phyloP scores from a whole-genome alignment of 2,888 invertebrate species.

The Crocallis elinguaria region DNA sequence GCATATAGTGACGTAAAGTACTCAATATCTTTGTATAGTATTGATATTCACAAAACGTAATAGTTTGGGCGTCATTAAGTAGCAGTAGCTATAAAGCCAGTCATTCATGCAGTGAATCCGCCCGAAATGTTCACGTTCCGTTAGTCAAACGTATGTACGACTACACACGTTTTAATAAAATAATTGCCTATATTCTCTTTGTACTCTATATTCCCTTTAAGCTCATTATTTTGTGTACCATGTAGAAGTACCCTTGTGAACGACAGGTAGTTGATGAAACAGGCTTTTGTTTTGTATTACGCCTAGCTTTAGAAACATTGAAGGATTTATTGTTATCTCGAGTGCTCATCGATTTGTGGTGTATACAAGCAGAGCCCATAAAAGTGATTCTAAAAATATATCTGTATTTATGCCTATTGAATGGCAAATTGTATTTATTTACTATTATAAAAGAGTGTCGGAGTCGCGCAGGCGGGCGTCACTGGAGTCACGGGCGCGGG shows the following conservation, averaged over 20 bases:
- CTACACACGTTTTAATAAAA: constrained; percentile 36
- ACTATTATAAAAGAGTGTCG: constrained; percentile 38
- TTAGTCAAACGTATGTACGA: constrained; percentile 59
- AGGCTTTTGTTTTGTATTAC: background rate
- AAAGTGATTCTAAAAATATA: constrained; percentile 15
- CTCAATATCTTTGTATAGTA: constrained; percentile 18
- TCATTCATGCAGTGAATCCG: constrained; percentile 60
- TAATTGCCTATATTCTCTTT: constrained; percentile 28
- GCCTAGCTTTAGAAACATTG: background rate
- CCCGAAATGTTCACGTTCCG: constrained; percentile 69
- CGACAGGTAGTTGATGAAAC: background rate
- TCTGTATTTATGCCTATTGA: constrained; percentile 10
- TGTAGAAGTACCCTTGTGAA: background rate
- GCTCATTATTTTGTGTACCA: constrained; percentile 3
- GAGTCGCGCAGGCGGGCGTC: constrained; percentile 39
- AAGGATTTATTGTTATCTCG: background rate
- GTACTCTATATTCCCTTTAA: background rate
- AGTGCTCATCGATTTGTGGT: constrained; percentile 5
- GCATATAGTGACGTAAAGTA: background rate
- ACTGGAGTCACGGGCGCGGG: constrained; percentile 41
- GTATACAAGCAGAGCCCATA: constrained; percentile 10
- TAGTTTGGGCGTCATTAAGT: constrained; percentile 33
- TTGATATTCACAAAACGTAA: constrained; percentile 51
- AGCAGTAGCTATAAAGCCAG: constrained; percentile 54
- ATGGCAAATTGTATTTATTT: constrained; percentile 22